These are phyloP conservation scores for Oxyruncus cristatus DNA, from an alignment of 2,113 vertebrate genomes.

Conservation along the genomic window DNA sequence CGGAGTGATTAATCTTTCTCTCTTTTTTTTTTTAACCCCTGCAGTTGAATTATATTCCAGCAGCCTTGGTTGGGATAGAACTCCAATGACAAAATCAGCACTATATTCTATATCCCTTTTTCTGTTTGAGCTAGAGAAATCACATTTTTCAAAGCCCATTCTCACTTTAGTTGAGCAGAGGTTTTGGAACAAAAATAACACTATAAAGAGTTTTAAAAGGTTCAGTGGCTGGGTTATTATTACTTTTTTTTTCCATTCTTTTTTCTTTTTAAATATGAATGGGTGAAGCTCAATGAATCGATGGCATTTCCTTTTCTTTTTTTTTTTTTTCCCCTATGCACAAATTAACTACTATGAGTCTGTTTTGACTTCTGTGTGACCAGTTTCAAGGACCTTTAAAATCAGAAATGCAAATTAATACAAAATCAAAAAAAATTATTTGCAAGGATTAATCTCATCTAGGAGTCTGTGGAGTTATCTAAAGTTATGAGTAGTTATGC, in stretches of 20 bases:
- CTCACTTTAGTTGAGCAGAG: background rate
- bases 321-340: background rate
- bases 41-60: background rate
- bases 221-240: fast-evolving
- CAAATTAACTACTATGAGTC: background rate
- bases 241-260: background rate
- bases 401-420: background rate
- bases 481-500: background rate
- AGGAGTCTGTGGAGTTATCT: background rate
- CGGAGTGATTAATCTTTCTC: background rate
- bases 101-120: background rate
- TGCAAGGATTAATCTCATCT: background rate
- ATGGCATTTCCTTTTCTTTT: background rate
- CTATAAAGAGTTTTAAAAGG: background rate
- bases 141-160: background rate
- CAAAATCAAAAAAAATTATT: background rate
- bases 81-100: background rate
- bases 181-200: background rate
- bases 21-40: background rate
- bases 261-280: background rate
- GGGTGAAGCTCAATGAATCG: background rate
- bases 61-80: background rate
- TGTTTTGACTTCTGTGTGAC: background rate
- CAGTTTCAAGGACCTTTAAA: background rate
- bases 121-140: background rate